Base-by-base conservation (phyloP, 2,113 vertebrate genomes). In the Psammodynastes pulverulentus region DNA sequence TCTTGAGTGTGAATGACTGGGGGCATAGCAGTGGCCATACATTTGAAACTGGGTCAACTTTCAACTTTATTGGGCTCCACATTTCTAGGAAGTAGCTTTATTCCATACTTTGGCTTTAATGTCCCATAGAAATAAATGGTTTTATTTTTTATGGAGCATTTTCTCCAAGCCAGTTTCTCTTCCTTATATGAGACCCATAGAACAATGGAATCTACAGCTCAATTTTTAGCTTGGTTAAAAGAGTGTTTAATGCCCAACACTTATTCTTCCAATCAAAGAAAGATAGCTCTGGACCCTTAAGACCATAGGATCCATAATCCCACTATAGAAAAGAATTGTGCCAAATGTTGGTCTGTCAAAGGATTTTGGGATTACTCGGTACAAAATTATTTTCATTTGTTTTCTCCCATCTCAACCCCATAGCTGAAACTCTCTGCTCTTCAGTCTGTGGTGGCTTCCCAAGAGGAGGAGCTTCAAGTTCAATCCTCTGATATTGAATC, bases 361-460 rank as follows among this genome's bases (percentile, higher is more conserved):
- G 24, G 53, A 2, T 0, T 1, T 58, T 29, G 12, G 2, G 19
- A 91, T 85, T 62, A 15, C 5, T 15, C 29, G 13, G 15, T 23
- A 17, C 49, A 85, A 8, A n/a, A 4, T 9, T 23, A 12, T 48
- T 17, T 43, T 9, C 21, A 24, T 39, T 19, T 6, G 1, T 3
- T 79, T 10, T 1, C 67, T 9, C 54, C 93, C 17, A 95, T 45
- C 87, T 7, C 48, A 0, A 0, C 72, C 62, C 48, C 90, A 12
- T 96, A 99, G 99, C 91, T 96, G 94, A 98, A 98, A 94, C 97
- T 99, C 45, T 95, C 97, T 87, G 97, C 98, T 90, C 97, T 99
- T 21, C 98, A 98, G 90, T 97, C 96, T 34, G 95, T 98, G 1
- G 84, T 98, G 95, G 96, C 97, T 8, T 95, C 96, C 0, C 97